Base-by-base conservation (phyloP, 2,113 vertebrate species). In the Leptodactylus fuscus region DNA sequence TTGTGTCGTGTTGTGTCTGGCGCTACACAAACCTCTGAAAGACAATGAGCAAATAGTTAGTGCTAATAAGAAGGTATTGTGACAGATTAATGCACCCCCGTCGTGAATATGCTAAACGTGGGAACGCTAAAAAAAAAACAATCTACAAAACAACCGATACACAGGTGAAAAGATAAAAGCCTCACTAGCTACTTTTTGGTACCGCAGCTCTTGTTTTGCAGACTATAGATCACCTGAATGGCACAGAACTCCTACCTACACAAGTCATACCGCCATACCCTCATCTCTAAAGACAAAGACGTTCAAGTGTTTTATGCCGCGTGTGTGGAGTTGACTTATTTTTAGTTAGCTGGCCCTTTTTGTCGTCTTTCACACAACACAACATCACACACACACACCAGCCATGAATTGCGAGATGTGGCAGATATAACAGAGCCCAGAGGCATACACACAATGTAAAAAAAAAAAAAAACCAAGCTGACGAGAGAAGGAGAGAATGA, bases 391-490 rank as follows among this genome's bases (percentile, higher is more conserved):
- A 70, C 62, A 51, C 73, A 79, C 48, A 79, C 83, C 75, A 85
- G 46, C 44, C 75, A 79, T 65, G 83, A 85, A 79, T 79, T 12
- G 48, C 70, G 76, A 79, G 80, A 70, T 85, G 83, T 85, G 83
- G 75, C 76, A 79, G 83, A 79, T 79, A 78, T 85, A 85, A 79
- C 75, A 85, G 83, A 85, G 83, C 83, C 75, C 32, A 62, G 49
- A 85, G 83, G 83, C 75, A n/a, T 85, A 82, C 67, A 82, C 81
- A 58, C 81, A 82, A 85, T 79, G 48, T 53, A 36, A 79, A 85
- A 85, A 53, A 44, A n/a, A n/a, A n/a, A n/a, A n/a, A n/a, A n/a
- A n/a, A n/a, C n/a, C 83, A 80, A 62, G 76, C 76, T 67, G 76
- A 80, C 34, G 62, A 65, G 27, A 34, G 24, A 32, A 65, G 62